These are phyloP conservation scores for Gerris lacustris DNA, from an alignment of 2,888 invertebrate species.

Conservation along the genomic window DNA sequence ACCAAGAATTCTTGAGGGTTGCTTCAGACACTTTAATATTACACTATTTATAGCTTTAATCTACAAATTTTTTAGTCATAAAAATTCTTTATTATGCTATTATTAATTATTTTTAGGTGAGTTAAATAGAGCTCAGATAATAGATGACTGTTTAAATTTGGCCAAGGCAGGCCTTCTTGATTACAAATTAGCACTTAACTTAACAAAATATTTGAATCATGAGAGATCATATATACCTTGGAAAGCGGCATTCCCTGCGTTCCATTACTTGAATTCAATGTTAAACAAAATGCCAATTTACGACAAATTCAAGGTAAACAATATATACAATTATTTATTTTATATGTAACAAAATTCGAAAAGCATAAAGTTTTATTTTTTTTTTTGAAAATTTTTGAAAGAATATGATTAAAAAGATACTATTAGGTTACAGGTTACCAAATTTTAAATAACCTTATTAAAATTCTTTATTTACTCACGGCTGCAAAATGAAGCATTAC, in stretches of 20 bases:
- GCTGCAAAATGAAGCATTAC: too few relatives aligned
- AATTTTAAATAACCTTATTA: too few relatives aligned
- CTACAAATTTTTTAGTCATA: too few relatives aligned
- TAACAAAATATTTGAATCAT: conserved; percentile 63
- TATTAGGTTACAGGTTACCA: too few relatives aligned
- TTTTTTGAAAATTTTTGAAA: background rate
- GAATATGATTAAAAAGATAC: background rate
- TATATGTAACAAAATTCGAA: background rate
- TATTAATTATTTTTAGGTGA: conserved; percentile 20
- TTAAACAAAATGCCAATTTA: conserved; percentile 58
- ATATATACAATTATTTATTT: background rate
- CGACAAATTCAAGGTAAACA: conserved; percentile 50
- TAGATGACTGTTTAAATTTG: conserved; percentile 74
- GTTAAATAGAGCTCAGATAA: conserved; percentile 46
- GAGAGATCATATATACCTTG: conserved; percentile 81
- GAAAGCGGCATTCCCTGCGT: conserved; percentile 64
- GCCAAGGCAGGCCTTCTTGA: conserved; percentile 57
- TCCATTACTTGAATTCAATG: conserved; percentile 69
- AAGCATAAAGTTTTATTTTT: background rate
- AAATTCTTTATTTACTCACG: too few relatives aligned
- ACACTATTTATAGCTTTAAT: too few relatives aligned
- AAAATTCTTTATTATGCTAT: background rate
- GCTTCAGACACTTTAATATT: too few relatives aligned
- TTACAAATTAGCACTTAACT: conserved; percentile 62
- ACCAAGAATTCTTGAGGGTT: too few relatives aligned